These are phyloP conservation scores for Drosophila melanica DNA, from an alignment of 1,140 invertebrate genomes.

Conservation along the genomic window DNA sequence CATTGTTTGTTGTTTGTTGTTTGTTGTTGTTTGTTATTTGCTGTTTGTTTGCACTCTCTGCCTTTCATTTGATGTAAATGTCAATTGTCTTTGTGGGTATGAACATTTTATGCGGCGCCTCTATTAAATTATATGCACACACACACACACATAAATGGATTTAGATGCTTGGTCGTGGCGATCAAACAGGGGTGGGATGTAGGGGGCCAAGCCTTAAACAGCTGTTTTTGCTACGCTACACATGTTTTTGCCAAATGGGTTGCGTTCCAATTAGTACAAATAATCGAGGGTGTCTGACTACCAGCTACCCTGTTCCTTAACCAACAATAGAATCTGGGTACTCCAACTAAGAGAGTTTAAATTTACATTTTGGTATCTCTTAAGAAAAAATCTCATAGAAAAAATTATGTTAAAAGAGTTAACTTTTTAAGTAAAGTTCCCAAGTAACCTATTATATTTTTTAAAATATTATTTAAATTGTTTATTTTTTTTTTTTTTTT, in stretches of 20 bases:
- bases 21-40: conserved; percentile 36
- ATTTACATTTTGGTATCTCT: too few species aligned
- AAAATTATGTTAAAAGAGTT: too few species aligned
- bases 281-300: conserved; percentile 25
- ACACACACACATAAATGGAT: background rate
- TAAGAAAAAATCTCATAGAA: too few species aligned
- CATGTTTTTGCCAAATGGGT: conserved; percentile 61
- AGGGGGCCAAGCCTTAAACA: conserved; percentile 13
- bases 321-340: too few species aligned
- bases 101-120: conserved; percentile 54
- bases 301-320: background rate
- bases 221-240: conserved; percentile 32
- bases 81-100: conserved; percentile 63
- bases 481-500: too few species aligned
- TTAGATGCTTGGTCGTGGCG: background rate
- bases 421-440: too few species aligned
- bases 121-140: conserved; percentile 28
- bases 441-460: too few species aligned
- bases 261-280: conserved; percentile 68
- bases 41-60: conserved; percentile 31
- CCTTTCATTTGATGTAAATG: conserved; percentile 67
- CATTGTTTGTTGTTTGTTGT: conserved; percentile 56
- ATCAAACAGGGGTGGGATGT: background rate
- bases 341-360: too few species aligned
- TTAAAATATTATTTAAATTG: too few species aligned